Evolutionary conservation across 2,888 invertebrate species (phyloP), one percentile per base, ranked within the genome.

Genomic region (Phortica magna): DNA sequence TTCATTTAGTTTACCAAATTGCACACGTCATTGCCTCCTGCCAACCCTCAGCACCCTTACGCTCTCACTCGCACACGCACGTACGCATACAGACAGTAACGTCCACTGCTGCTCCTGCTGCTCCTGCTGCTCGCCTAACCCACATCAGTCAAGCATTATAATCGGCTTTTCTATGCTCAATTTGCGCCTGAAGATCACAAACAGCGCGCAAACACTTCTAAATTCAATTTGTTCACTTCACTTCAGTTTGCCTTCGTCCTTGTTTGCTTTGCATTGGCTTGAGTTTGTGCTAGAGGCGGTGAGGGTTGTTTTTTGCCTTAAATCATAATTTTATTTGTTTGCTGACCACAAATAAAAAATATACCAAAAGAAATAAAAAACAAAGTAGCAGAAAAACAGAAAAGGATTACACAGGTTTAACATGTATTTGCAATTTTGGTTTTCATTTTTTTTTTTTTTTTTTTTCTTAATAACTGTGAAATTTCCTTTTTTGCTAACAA

Each of bases 251-350:
- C 31, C 31, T 31, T 31, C 31, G 31, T 31, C 31, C 5, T 31
- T 31, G 5, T 31, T 31, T 31, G 31, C 31, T 31, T 31, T 31
- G 31, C 5, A 4, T 48, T 48, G 48, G 14, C 7, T 48, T 48
- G 10, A 14, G 14, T 0, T 48, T 48, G 43, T 43, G 43, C 43
- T 6, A 10, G 43, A 7, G 6, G 43, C 10, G 10, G 43, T 43
- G 43, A 7, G 6, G 43, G 10, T 48, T 14, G 48, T 48, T 9
- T 14, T 14, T 48, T 48, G 48, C 9, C 14, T 14, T 48, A 48
- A 48, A 73, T 73, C 72, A 73, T 57, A 73, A 39, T 48, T 6
- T 65, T 74, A 14, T 73, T 61, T 68, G 55, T 72, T 41, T 55
- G 9, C 48, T 31, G 48, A 48, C 48, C 48, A 48, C 48, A 14